These are phyloP conservation scores for Microvelia longipes DNA, from an alignment of 1,140 invertebrate species.

Conservation along the genomic window DNA sequence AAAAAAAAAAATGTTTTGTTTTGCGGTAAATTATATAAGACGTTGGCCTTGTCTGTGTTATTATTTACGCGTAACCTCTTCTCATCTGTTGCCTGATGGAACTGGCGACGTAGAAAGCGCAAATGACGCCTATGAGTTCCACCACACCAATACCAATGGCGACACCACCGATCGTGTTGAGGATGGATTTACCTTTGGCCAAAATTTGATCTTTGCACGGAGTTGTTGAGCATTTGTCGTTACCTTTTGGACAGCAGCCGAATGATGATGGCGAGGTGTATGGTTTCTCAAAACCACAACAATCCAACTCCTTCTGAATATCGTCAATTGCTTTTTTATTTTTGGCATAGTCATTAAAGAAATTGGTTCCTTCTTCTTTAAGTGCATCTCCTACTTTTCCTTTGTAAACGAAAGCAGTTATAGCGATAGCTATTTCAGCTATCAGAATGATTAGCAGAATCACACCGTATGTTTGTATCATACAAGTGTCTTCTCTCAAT, in stretches of 20 bases:
- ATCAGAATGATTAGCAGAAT: slow-evolving; percentile 3
- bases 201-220: not conserved
- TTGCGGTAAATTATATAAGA: not conserved
- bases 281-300: slow-evolving; percentile 3
- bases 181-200: not conserved
- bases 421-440: not conserved
- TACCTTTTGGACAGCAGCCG: slow-evolving; percentile 2
- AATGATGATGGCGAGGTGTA: not conserved
- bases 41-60: not conserved
- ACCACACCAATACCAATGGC: slow-evolving; percentile 4
- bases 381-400: not conserved
- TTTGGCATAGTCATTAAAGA: not conserved
- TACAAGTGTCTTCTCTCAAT: slow-evolving; percentile 69
- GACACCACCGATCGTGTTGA: not conserved
- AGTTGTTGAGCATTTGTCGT: not conserved
- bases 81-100: slow-evolving; percentile 4
- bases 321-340: not conserved
- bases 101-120: slow-evolving; percentile 8
- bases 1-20: not conserved
- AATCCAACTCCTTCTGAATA: slow-evolving; percentile 1
- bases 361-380: not conserved
- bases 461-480: slow-evolving; percentile 48
- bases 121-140: slow-evolving; percentile 8
- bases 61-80: slow-evolving; percentile 2
- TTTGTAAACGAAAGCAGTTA: slow-evolving; percentile 1